Base-by-base conservation (phyloP, 2,888 invertebrate species). In the Sinopyrophorus schimmeli region DNA sequence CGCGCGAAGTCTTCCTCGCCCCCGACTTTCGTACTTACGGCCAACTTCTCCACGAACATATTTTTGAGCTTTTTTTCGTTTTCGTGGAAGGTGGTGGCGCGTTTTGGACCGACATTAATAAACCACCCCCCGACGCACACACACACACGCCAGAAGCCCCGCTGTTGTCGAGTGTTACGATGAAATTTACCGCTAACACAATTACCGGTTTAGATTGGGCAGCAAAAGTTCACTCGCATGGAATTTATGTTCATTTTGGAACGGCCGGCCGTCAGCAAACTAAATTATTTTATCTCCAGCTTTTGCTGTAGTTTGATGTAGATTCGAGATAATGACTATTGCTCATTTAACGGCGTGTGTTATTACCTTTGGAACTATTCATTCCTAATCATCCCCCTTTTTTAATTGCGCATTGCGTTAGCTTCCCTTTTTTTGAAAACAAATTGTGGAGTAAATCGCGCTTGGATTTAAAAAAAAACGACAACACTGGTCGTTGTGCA, bases 161-260 rank as follows among this genome's bases (percentile, higher is more conserved):
- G 60, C 57, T 58, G 61, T 66, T 66, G 64, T 66, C 62, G 65
- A 63, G 65, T 64, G 63, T 65, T 67, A 63, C 64, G 63, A 63
- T 60, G 63, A 67, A 70, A 68, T 69, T 69, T 70, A 69, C 68
- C 69, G 69, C 68, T 66, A 69, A 70, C 69, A 68, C 69, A 70
- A 70, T 71, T 70, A 70, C 69, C 65, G 66, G 68, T 70, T 69
- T 69, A 69, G 67, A 69, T 70, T 69, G 69, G 68, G 65, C 68
- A 65, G 66, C 64, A 61, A 64, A 65, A 66, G 65, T 63, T 66
- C 68, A 64, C 61, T 66, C 66, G 65, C 62, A 65, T 63, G 69
- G 71, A 71, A 70, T 66, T 70, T 70, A 70, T 70, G 70, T 67
- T 69, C 70, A 68, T 66, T 70, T 68, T 64, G 63, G 59, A 66